Base-by-base conservation (phyloP, 2,797 vertebrate species). In the Leptodactylus fallax region DNA sequence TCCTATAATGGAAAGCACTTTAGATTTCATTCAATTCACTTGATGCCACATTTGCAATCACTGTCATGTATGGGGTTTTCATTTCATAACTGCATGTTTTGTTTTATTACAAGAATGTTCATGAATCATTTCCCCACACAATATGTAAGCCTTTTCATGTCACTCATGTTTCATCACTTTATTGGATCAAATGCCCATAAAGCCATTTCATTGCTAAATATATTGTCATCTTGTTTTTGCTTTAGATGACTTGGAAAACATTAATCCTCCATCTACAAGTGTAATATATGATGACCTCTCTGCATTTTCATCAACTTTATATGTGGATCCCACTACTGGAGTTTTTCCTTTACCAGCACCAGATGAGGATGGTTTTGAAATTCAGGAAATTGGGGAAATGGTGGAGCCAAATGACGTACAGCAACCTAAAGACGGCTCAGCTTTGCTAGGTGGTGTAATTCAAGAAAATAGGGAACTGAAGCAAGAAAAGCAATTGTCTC, bases 181-280 rank as follows among this genome's bases (percentile, higher is more conserved):
- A 11, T 17, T 83, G n/a, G 7, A 11, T 60, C 6, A 7, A 51
- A 25, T 77, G 12, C 14, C 47, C 49, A 63, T 23, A 49, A 16
- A 74, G 9, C 25, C 5, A 10, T 71, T 17, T 45, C 5, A 19
- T 17, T 80, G 9, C 17, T 80, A 45, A 55, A 85, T 53, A 27
- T 85, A 21, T 67, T 56, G 36, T 86, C 56, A 19, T 89, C 3
- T 82, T 87, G 10, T 88, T 11, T 91, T 67, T 92, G 45, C 0
- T 6, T 92, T 93, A 99, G 98, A 95, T 95, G 94, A 96, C 91
- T 95, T 96, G 95, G 96, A 98, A 92, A 95, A 93, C 95, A 94
- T 91, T 90, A 95, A 92, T 92, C 94, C 95, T 93, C 93, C 95
- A 93, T 95, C 96, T 90, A 94, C 96, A 93, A 95, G 92, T 95